A percentile compares a stretch with the other conserved stretches of the same genome.
Evolutionary conservation across 64 coral and sea anemone genomes (phyloP).

Genomic region (Montipora efflorescens): DNA sequence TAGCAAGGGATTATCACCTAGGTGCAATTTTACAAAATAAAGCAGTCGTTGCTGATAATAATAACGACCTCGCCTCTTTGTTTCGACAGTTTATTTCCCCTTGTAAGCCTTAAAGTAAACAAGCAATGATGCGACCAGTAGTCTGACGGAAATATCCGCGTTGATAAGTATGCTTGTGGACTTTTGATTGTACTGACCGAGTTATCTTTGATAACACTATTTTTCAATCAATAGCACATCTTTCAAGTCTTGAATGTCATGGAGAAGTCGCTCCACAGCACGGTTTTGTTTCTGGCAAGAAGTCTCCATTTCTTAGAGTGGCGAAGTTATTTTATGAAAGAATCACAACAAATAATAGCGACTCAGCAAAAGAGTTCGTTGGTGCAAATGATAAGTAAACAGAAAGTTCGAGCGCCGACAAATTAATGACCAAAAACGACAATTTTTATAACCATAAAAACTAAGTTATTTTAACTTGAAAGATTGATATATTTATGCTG

Average conservation of each 20-base stretch:
- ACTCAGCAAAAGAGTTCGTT: conserved; percentile 5
- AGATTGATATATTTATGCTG: not conserved
- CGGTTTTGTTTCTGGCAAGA: not conserved
- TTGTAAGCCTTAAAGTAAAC: conserved; percentile 47
- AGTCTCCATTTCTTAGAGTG: conserved; percentile 9
- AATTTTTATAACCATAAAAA: not conserved
- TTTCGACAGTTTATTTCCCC: conserved; percentile 29
- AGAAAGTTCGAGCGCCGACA: conserved; percentile 5
- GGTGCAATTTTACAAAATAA: conserved; percentile 33
- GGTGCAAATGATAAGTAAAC: conserved; percentile 55
- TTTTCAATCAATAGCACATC: not conserved
- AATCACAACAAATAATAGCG: conserved; percentile 32
- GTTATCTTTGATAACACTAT: not conserved
- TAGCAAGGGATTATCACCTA: conserved; percentile 1
- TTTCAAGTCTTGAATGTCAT: not conserved
- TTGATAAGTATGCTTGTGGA: conserved; percentile 34
- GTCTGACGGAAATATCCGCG: conserved; percentile 51
- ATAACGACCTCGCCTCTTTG: conserved; percentile 35
- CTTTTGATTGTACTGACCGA: not conserved
- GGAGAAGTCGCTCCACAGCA: not conserved
- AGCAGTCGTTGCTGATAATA: conserved; percentile 33
- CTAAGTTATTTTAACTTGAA: not conserved
- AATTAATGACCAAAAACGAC: conserved; percentile 6
- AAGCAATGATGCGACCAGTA: conserved; percentile 3
- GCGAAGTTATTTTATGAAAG: conserved; percentile 39